Conservation (phyloP, 2,888 invertebrate genomes). For the Lordiphosa fenestrarum region DNA sequence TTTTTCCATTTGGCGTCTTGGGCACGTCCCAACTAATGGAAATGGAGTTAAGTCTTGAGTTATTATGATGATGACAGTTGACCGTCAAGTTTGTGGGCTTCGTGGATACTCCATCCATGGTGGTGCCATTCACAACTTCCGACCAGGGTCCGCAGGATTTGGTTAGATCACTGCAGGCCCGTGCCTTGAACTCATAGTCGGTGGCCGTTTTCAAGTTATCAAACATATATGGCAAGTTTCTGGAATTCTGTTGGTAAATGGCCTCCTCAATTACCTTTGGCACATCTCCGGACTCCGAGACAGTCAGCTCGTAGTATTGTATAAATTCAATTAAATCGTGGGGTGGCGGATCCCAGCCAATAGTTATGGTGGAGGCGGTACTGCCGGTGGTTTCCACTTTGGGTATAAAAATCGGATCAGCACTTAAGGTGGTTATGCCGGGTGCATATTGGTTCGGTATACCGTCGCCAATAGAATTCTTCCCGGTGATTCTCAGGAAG, state of each 20-base stretch:
- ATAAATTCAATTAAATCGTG: conserved; percentile 85
- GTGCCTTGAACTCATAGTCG: conserved; percentile 88
- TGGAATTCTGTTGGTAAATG: conserved; percentile 84
- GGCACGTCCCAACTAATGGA: conserved; percentile 89
- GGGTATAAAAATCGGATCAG: conserved; percentile 90
- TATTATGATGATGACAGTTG: conserved; percentile 84
- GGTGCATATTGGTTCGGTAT: conserved; percentile 81
- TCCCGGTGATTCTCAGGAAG: conserved; percentile 85
- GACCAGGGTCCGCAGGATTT: conserved; percentile 90
- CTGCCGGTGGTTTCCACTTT: conserved; percentile 88
- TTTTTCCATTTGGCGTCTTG: conserved; percentile 87
- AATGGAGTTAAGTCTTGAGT: conserved; percentile 82
- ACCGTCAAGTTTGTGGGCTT: conserved; percentile 86
- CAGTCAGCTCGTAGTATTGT: conserved; percentile 88
- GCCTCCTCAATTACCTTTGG: conserved; percentile 82
- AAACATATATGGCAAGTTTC: conserved; percentile 89
- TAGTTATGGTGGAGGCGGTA: conserved; percentile 86
- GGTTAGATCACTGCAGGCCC: conserved; percentile 90
- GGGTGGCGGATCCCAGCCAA: conserved; percentile 88
- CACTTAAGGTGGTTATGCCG: conserved; percentile 84
- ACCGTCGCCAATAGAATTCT: conserved; percentile 84
- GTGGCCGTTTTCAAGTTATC: conserved; percentile 88
- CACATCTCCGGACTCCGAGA: conserved; percentile 82
- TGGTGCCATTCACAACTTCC: conserved; percentile 88
- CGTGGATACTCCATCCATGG: conserved; percentile 90